Evolutionary conservation across 1,140 invertebrate species (phyloP), one percentile per base, ranked within the genome.

Genomic region (Drosophila pseudoananassae): DNA sequence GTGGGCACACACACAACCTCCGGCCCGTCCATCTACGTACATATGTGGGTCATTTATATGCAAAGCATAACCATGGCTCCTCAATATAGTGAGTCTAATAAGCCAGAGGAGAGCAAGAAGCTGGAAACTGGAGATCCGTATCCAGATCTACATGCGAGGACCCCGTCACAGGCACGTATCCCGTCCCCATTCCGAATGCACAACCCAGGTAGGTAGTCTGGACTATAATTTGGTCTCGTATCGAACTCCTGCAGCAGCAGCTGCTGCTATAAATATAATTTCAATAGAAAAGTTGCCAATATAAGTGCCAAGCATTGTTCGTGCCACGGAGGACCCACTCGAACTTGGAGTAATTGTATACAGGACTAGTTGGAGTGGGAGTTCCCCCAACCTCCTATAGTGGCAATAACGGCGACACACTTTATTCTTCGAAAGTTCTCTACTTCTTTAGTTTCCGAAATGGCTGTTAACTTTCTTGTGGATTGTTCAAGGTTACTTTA

Each of bases 21-120:
- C 66, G 12, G 47, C 50, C 51, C n/a, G 46, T 40, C 14, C 40
- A 7, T 31, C 43, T 38, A 47, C 49, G 49, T 55, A 43, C 70
- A 69, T 61, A 81, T 85, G 61, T 70, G 82, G 69, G 78, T 82
- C 82, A 85, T 85, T 85, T 85, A 82, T 87, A 85, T 85, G 82
- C 82, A 85, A 85, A 82, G 78, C 82, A 87, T 75, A 72, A 65
- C 59, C 82, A 72, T 68, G 66, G 64, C 68, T 81, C 8, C 71
- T 49, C 77, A 76, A 81, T 74, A 84, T 87, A 73, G 57, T 69
- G 68, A 38, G 61, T 84, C 63, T 84, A 84, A 87, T 87, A 84
- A 84, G 82, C 72, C 51, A 50, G 66, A 43, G 40, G 15, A 43
- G 40, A 43, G 40, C 40, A 8, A 14, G 5, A 14, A 4, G 3